Conservation (phyloP, 1,140 invertebrate species). For the Sycobia sp. region DNA sequence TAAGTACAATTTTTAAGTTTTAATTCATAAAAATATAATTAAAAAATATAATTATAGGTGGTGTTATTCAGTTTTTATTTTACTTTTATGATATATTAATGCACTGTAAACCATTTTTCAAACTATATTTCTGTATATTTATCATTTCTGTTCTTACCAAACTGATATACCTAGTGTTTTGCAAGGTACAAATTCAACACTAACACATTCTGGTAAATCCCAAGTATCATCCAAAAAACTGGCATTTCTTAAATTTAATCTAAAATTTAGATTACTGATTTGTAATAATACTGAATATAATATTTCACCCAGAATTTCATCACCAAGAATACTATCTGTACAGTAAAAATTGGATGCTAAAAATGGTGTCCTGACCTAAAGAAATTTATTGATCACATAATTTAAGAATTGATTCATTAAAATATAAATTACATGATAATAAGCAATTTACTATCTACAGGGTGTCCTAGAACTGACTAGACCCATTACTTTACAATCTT, state of each 20-base stretch:
- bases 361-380: constrained; percentile 45
- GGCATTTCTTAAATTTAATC: constrained; percentile 62
- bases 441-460: too few species aligned
- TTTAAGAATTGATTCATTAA: too few species aligned
- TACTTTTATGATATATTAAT: too few species aligned
- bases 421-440: too few species aligned
- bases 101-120: constrained; percentile 3
- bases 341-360: constrained; percentile 50
- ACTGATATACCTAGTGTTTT: constrained; percentile 64
- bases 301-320: constrained; percentile 67
- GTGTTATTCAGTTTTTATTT: too few species aligned
- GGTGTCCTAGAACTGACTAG: not conserved
- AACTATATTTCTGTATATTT: constrained; percentile 1
- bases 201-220: constrained; percentile 59
- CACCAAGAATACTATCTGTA: constrained; percentile 58
- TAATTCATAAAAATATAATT: too few species aligned
- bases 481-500: too few species aligned
- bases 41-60: too few species aligned
- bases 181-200: constrained; percentile 65
- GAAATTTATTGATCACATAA: not conserved
- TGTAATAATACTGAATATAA: constrained; percentile 65
- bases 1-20: too few species aligned
- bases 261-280: constrained; percentile 63
- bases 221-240: constrained; percentile 66
- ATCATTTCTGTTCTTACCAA: constrained; percentile 54